phyloP scores from a whole-genome alignment of 2,888 invertebrate species.

The Pyrocoelia pectoralis region DNA sequence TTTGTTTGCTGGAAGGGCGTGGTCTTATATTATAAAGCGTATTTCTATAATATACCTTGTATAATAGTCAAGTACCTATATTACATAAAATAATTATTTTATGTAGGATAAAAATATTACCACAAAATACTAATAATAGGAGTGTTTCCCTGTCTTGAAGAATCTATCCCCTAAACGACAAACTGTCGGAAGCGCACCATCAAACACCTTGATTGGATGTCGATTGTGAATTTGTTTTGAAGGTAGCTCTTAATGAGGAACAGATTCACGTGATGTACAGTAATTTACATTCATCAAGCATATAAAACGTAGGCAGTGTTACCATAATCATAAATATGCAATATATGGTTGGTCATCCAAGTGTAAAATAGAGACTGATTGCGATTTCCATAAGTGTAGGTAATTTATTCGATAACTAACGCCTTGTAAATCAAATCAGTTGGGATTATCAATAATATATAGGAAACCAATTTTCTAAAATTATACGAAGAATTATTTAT shows the following conservation, averaged over 20 bases:
- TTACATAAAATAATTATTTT: no score
- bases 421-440: constrained; percentile 26
- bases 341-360: constrained; percentile 30
- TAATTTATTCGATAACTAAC: constrained; percentile 42
- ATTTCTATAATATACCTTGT: no score
- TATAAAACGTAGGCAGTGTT: constrained; percentile 18
- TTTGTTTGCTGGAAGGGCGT: background rate
- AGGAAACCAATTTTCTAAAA: constrained; percentile 6
- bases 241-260: constrained; percentile 31
- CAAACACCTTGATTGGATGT: constrained; percentile 28
- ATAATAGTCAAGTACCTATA: no score
- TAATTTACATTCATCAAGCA: constrained; percentile 29
- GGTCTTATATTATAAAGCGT: no score
- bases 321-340: constrained; percentile 36
- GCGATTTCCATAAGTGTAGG: constrained; percentile 47
- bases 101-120: no score
- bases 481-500: background rate
- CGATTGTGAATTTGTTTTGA: constrained; percentile 30
- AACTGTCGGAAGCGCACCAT: constrained; percentile 32
- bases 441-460: constrained; percentile 11
- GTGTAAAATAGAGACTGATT: constrained; percentile 40
- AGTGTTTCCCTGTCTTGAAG: constrained; percentile 7
- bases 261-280: constrained; percentile 24
- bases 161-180: constrained; percentile 29
- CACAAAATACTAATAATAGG: background rate